Conservation (phyloP, 2,888 invertebrate species). For the Panorpa germanica region DNA sequence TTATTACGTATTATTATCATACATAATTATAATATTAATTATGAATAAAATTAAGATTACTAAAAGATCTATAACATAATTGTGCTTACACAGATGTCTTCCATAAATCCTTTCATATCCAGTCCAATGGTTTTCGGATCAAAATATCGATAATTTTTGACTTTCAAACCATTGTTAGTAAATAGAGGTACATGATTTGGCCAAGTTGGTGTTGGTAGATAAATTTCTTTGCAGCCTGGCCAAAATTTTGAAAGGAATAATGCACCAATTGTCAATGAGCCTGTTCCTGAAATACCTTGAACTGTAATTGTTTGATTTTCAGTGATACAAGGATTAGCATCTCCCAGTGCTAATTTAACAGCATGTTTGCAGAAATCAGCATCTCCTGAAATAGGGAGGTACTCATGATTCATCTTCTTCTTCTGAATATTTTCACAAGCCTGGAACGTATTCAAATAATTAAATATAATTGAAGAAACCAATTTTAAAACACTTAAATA, state of each 20-base stretch:
- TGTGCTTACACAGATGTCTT: conserved; percentile 63
- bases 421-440: conserved; percentile 60
- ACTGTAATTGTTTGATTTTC: conserved; percentile 56
- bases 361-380: conserved; percentile 70
- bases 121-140: conserved; percentile 86
- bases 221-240: conserved; percentile 60
- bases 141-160: conserved; percentile 86
- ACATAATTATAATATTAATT: too few relatives aligned
- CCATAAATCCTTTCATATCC: conserved; percentile 73
- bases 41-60: too few relatives aligned
- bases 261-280: conserved; percentile 83
- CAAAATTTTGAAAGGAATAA: conserved; percentile 72
- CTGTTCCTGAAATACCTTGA: conserved; percentile 91
- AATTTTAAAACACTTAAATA: too few relatives aligned
- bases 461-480: not conserved
- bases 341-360: conserved; percentile 77
- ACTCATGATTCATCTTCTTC: conserved; percentile 77
- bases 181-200: conserved; percentile 95
- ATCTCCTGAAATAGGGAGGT: conserved; percentile 78
- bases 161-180: conserved; percentile 65
- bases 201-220: conserved; percentile 90
- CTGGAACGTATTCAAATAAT: conserved; percentile 24
- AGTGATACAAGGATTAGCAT: conserved; percentile 42
- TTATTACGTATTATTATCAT: too few relatives aligned
- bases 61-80: too few relatives aligned